phyloP scores from a whole-genome alignment of 2,797 vertebrate genomes.

The Artibeus jamaicensis region DNA sequence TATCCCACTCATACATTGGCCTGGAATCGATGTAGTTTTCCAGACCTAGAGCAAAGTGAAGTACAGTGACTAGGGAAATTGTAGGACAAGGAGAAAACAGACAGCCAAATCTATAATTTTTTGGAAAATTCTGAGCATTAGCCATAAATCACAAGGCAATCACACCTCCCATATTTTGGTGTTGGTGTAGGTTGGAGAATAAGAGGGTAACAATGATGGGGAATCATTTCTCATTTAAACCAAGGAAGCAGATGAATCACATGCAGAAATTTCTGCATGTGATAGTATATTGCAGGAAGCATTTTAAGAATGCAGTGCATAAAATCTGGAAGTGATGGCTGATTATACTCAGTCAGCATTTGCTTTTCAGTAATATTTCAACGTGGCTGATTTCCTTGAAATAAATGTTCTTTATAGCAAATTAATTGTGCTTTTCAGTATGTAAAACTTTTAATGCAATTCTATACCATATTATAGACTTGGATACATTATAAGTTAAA shows the following conservation, averaged over 20 bases:
- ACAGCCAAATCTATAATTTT: neutral
- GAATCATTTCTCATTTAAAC: slow-evolving; percentile 11
- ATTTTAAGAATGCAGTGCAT: neutral
- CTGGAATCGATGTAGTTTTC: neutral
- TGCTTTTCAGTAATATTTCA: slow-evolving; percentile 21
- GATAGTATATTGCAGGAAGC: neutral
- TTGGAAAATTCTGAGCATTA: neutral
- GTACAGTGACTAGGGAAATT: neutral
- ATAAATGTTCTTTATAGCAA: neutral
- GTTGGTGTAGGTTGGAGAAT: neutral
- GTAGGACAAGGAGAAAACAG: neutral
- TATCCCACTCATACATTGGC: neutral
- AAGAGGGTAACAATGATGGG: neutral
- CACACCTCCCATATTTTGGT: neutral
- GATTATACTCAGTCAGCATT: slow-evolving; percentile 14
- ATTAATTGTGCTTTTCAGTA: slow-evolving; percentile 5
- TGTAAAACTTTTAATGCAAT: neutral
- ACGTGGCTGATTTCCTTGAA: neutral
- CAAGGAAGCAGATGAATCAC: neutral
- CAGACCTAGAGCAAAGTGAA: neutral
- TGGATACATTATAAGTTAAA: neutral
- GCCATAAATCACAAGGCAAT: neutral
- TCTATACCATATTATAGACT: neutral
- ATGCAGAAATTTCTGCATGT: neutral
- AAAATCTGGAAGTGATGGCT: neutral